Percentiles rank a stretch among this genome's conserved stretches.
phyloP scores from a whole-genome alignment of 1,140 invertebrate genomes.

The Ditylenchus dipsaci region DNA sequence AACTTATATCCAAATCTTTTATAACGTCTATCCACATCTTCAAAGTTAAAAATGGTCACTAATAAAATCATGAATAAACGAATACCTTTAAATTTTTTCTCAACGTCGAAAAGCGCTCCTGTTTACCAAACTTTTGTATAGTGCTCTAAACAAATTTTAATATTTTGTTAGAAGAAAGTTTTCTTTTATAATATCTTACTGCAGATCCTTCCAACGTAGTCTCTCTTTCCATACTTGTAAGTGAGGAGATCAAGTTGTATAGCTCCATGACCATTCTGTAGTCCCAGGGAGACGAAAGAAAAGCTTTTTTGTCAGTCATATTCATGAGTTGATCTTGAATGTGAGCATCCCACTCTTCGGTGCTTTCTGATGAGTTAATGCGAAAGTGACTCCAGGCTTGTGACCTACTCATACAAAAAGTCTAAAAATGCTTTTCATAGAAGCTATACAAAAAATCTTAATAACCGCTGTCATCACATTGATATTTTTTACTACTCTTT shows the following conservation, averaged over 20 bases:
- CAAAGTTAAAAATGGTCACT: too few relatives aligned
- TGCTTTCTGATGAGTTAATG: conserved; percentile 20
- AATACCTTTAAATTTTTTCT: conserved; percentile 43
- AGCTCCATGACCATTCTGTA: conserved; percentile 39
- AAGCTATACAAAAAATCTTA: too few relatives aligned
- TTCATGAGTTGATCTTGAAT: conserved; percentile 29
- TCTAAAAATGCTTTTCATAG: too few relatives aligned
- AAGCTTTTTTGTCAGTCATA: conserved; percentile 31
- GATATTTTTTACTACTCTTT: too few relatives aligned
- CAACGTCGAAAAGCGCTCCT: conserved; percentile 26
- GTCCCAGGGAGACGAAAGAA: conserved; percentile 34
- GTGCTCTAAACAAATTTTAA: conserved; percentile 8
- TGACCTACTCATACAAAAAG: conserved; percentile 39
- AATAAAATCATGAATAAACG: neutral
- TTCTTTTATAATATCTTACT: too few relatives aligned
- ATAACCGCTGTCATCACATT: too few relatives aligned
- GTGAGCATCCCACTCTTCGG: conserved; percentile 28
- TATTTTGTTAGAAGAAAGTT: too few relatives aligned
- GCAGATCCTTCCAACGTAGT: conserved; percentile 33
- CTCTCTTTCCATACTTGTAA: conserved; percentile 47
- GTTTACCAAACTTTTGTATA: conserved; percentile 31
- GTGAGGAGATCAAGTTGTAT: conserved; percentile 35
- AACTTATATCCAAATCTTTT: conserved; percentile 41
- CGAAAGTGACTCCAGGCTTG: conserved; percentile 46
- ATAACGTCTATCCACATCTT: conserved; percentile 48